Evolutionary conservation across 2,888 invertebrate genomes (phyloP).

Genomic region (Epirrhoe alternata): DNA sequence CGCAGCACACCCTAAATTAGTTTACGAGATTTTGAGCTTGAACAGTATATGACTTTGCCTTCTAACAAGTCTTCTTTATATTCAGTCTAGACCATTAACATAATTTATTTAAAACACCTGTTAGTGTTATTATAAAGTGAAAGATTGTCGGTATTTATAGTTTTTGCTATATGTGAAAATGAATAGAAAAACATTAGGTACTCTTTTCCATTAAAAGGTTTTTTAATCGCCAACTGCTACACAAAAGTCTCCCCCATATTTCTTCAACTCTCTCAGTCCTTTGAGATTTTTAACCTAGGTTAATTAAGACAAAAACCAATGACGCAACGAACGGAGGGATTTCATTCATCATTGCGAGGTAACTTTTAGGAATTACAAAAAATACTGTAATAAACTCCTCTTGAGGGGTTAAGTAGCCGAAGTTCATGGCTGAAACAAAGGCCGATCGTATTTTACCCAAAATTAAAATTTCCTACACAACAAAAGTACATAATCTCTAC

Average conservation of each 20-base stretch:
- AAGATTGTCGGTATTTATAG: no score
- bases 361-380: constrained; percentile 1
- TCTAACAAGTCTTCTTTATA: not conserved
- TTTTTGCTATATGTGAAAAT: no score
- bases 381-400: not conserved
- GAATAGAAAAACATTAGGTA: no score
- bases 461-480: constrained; percentile 18
- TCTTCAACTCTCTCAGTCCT: not conserved
- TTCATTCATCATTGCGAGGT: not conserved
- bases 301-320: not conserved
- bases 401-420: constrained; percentile 1
- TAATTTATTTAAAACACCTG: no score
- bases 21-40: constrained; percentile 39
- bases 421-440: constrained; percentile 9
- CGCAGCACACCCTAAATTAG: constrained; percentile 47
- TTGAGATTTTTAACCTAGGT: not conserved
- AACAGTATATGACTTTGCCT: not conserved
- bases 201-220: no score
- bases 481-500: not conserved
- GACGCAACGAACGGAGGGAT: not conserved
- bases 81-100: not conserved
- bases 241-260: not conserved
- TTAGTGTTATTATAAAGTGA: no score
- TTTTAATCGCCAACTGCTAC: no score
- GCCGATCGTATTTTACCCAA: constrained; percentile 10